Evolutionary conservation across 1,140 invertebrate genomes (phyloP), one percentile per base, ranked within the genome.

Genomic region (Forficula auricularia): DNA sequence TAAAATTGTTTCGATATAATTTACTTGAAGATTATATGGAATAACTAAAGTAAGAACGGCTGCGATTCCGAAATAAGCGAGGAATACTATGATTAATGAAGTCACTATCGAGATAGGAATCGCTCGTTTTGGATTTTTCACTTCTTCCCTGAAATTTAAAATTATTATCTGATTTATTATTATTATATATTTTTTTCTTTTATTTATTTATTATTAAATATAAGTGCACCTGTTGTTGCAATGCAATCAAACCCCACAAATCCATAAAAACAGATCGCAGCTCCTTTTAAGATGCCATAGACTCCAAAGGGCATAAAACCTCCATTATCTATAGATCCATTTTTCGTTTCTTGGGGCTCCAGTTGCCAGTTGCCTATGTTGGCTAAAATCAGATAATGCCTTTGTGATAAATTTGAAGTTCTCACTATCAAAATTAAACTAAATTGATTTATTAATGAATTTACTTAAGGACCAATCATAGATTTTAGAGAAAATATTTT

Each of bases 61-160:
- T 1, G 86, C 85, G 1, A 94, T 77, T 1, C 83, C 79, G 63
- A 84, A 89, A 58, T 94, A 94, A 0, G 85, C 79, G 8, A 90
- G 50, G 55, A 88, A 91, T 22, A 89, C 77, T 20, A 85, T 72
- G 0, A 78, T 62, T 19, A 95, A 63, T 0, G 85, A 89, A 0
- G 78, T 63, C 9, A 90, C 75, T 43, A 94, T 89, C 14, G 84
- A 77, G 42, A 94, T 76, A 0, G 90, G 90, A 41, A 95, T 91
- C 4, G 77, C 75, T 61, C 77, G 79, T 60, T 89, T 78, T 0
- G 90, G 88, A 54, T 86, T 79, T 51, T 80, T 79, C 0, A 85
- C 88, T 62, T 92, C 87, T 61, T 92, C 73, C 67, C 66, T 55
- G n/a, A 42, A 33, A 19, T 18, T 10, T 20, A 9, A n/a, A 6